Percentiles rank a stretch among this genome's conserved stretches.
Conservation (phyloP, 35 echinoderm and acorn worm species). For the Lytechinus variegatus region DNA sequence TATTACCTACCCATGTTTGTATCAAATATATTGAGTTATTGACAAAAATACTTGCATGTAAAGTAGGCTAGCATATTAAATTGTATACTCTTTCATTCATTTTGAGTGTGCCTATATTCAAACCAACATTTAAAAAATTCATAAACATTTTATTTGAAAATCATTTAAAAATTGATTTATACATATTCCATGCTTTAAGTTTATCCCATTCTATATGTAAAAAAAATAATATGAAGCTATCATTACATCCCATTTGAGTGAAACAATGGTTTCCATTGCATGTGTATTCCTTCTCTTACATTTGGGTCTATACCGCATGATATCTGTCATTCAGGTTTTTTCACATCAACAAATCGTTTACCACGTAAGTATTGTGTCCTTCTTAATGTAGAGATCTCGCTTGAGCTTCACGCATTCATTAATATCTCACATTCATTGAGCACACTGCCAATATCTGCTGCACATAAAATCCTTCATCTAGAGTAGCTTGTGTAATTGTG, state of each 20-base stretch:
- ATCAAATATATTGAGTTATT: background rate
- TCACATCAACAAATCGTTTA: conserved; percentile 7
- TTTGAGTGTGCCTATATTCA: background rate
- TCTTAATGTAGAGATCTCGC: background rate
- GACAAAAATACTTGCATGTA: background rate
- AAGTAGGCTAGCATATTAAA: background rate
- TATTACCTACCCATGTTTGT: background rate
- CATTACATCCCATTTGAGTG: background rate
- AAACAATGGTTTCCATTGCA: background rate
- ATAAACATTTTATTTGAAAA: background rate
- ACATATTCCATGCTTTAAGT: background rate
- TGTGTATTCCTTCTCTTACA: conserved; percentile 12
- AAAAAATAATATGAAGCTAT: background rate
- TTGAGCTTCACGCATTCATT: background rate
- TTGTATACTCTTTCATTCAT: background rate
- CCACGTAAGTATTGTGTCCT: conserved; percentile 6
- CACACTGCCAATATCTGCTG: background rate
- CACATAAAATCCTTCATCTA: background rate
- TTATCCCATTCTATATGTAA: background rate
- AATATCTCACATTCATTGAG: background rate
- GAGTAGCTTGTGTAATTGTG: background rate
- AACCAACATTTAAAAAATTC: background rate
- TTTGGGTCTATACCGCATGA: conserved; percentile 16
- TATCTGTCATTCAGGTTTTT: conserved; percentile 22
- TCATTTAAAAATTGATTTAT: background rate